phyloP scores from a whole-genome alignment of 2,888 invertebrate species.

The Polylopha cassiicola region DNA sequence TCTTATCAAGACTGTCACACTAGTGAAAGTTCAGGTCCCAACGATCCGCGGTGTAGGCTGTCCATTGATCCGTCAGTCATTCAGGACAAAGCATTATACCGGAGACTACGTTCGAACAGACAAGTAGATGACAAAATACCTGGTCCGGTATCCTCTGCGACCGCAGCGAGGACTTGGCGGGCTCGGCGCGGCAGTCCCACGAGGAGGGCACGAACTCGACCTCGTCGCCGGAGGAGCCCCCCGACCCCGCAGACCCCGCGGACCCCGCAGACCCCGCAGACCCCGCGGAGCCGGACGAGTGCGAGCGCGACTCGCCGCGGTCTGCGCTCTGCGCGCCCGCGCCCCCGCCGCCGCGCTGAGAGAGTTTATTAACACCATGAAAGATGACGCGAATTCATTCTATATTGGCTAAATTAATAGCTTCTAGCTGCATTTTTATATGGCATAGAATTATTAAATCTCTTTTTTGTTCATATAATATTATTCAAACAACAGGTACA shows the following conservation, averaged over 20 bases:
- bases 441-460: no score
- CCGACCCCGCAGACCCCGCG: constrained; percentile 36
- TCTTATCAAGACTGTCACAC: not conserved
- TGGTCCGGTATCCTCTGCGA: constrained; percentile 54
- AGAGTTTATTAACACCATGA: no score
- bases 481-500: no score
- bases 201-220: constrained; percentile 87
- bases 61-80: not conserved
- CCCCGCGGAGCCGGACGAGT: no score
- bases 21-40: not conserved
- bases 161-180: constrained; percentile 83
- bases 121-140: no score
- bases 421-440: no score
- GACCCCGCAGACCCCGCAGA: constrained; percentile 23
- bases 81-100: no score
- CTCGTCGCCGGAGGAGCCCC: constrained; percentile 76
- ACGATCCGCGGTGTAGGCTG: constrained; percentile 5
- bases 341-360: constrained; percentile 25
- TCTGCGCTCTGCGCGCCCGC: constrained; percentile 24
- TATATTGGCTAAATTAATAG: no score
- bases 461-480: no score
- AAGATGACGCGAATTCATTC: no score
- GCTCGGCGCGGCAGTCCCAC: constrained; percentile 87
- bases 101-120: no score
- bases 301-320: no score